Evolutionary conservation across 92 coral and sea anemone genomes (phyloP), one percentile per base, ranked within the genome.

Genomic region (Porites rus): DNA sequence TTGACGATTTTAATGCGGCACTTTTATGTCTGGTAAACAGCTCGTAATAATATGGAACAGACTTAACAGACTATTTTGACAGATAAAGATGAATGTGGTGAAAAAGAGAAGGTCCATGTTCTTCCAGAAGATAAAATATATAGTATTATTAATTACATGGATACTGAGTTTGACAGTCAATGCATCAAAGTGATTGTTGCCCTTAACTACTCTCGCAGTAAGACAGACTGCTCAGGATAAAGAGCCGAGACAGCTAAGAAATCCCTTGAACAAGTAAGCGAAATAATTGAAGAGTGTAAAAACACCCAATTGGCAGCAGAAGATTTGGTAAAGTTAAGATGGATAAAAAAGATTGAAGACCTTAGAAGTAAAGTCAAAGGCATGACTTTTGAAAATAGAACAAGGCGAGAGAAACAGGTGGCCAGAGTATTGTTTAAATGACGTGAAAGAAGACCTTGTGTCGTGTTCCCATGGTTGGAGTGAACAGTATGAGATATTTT

Each of bases 211-310:
- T 73, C 77, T 11, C 9, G 77, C 22, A 38, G 43, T 18, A 59
- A 73, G 22, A 73, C 10, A 43, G 62, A 74, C 31, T 61, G 61
- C 25, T 74, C 78, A 73, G 77, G 77, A 20, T 3, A 10, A 18
- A 51, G 77, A n/a, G 77, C 59, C 24, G 77, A 73, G n/a, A 73
- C 77, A n/a, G 77, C 77, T 51, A 20, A 73, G 54, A 71, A 71
- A 71, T 46, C 31, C n/a, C 18, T 52, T 14, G 52, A 52, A 46
- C 59, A 12, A 53, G 76, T 71, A 14, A 71, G 53, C 53, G 77
- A 73, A 12, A 21, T 31, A n/a, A 46, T 73, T 10, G 61, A 73
- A 25, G 77, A 73, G 59, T 73, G 77, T 73, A 31, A 74, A 31
- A 74, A 31, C 61, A 61, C 61, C 8, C 25, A 73, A 73, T 13